Percentiles rank a stretch among this genome's conserved stretches.
Conservation (phyloP, 2,888 invertebrate species). For the Gandaritis pyraliata region DNA sequence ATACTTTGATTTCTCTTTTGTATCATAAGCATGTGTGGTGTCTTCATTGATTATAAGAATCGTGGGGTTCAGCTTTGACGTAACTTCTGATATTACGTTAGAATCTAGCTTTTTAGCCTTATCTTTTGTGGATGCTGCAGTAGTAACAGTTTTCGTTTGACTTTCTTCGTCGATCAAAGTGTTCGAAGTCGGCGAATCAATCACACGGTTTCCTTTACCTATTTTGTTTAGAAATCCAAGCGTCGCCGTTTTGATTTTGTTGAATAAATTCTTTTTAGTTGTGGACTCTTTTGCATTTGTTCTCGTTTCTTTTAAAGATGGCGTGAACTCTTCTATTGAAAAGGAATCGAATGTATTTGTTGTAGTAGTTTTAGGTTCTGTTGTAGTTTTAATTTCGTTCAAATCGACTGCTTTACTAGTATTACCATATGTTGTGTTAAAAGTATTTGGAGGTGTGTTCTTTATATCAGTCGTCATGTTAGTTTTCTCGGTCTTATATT, state of each 20-base stretch:
- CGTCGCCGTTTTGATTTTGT: conserved; percentile 17
- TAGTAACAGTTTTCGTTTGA: too few relatives aligned
- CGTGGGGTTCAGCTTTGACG: conserved; percentile 5
- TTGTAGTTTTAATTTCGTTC: background rate
- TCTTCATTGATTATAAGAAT: conserved; percentile 14
- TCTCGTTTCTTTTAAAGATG: background rate
- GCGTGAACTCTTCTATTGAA: background rate
- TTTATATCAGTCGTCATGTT: conserved; percentile 1
- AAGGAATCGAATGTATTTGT: background rate
- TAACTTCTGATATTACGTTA: conserved; percentile 1
- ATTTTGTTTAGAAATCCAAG: conserved; percentile 8
- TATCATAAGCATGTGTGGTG: background rate
- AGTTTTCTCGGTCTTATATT: conserved; percentile 7
- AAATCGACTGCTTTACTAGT: background rate
- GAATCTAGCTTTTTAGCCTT: background rate
- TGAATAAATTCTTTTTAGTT: conserved; percentile 11
- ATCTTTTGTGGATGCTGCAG: too few relatives aligned
- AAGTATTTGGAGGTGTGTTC: background rate
- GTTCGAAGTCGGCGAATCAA: background rate
- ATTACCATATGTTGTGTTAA: background rate
- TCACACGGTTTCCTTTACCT: background rate
- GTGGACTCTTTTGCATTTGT: background rate
- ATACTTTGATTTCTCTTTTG: conserved; percentile 11
- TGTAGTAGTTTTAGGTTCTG: background rate
- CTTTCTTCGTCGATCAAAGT: background rate